Evolutionary conservation across 30 jellyfish, hydroid and myxozoan genomes (phyloP).

Genomic region (Hydractinia symbiolongicarpus): DNA sequence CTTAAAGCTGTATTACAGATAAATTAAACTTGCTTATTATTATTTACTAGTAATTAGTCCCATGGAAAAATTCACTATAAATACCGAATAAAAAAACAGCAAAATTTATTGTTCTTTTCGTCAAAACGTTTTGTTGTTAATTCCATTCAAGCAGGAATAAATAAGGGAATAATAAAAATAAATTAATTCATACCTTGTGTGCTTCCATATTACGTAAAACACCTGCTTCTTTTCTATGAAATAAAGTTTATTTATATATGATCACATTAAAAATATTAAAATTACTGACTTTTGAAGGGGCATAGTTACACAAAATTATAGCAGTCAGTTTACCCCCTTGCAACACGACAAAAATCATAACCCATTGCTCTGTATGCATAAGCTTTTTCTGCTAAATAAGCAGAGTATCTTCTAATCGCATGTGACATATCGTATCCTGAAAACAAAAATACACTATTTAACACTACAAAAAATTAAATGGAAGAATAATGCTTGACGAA

Average conservation of each 20-base stretch:
- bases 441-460: background rate
- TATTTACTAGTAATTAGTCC: too few relatives aligned
- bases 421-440: slow-evolving; percentile 95
- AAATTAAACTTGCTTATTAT: too few relatives aligned
- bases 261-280: background rate
- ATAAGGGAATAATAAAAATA: too few relatives aligned
- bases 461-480: too few relatives aligned
- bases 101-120: too few relatives aligned
- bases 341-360: slow-evolving; percentile 77
- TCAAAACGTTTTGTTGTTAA: too few relatives aligned
- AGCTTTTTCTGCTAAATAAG: slow-evolving; percentile 78
- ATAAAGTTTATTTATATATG: background rate
- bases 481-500: too few relatives aligned
- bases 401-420: slow-evolving; percentile 86
- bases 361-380: slow-evolving; percentile 72
- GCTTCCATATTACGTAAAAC: slow-evolving; percentile 76
- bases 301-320: background rate
- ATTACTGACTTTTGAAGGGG: background rate
- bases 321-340: slow-evolving; percentile 59
- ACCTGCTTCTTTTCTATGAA: slow-evolving; percentile 68
- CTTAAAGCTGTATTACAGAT: too few relatives aligned
- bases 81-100: too few relatives aligned
- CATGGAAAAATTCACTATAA: too few relatives aligned
- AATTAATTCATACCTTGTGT: slow-evolving; percentile 49
- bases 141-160: too few relatives aligned